These are phyloP conservation scores for Mystacornis crossleyi DNA, from an alignment of 2,113 vertebrate species.

Conservation along the genomic window DNA sequence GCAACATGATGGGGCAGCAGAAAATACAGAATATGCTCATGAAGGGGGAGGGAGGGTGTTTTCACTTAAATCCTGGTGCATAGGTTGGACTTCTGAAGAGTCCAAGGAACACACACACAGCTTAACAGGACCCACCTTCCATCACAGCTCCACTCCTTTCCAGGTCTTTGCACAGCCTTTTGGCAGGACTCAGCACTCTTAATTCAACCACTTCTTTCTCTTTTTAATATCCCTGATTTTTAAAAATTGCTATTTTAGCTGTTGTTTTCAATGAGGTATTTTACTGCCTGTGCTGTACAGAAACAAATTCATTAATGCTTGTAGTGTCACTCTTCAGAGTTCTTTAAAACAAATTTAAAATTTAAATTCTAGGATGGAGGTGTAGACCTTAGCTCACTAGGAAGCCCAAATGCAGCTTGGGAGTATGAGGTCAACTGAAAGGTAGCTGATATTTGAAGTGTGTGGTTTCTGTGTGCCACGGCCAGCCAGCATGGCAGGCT, in stretches of 20 bases:
- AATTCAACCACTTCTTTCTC: background rate
- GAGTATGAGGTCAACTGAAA: background rate
- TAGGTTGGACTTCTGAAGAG: background rate
- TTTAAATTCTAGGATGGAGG: background rate
- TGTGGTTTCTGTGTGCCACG: background rate
- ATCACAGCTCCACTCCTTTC: background rate
- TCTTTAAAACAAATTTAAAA: background rate
- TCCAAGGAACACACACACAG: background rate
- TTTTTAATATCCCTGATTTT: background rate
- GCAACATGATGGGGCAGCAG: background rate
- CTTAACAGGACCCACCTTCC: background rate
- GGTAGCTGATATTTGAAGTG: background rate
- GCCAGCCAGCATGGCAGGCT: slow-evolving; percentile 29
- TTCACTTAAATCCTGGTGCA: background rate
- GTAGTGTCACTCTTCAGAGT: background rate
- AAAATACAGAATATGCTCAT: background rate
- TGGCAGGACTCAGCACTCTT: background rate
- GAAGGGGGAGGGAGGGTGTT: background rate
- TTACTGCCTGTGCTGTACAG: background rate
- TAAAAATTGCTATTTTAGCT: background rate
- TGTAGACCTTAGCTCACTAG: background rate
- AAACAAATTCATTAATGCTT: background rate
- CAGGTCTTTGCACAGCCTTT: background rate
- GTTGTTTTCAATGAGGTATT: background rate
- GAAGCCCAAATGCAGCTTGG: background rate